A percentile compares a stretch with the other conserved stretches of the same genome.
Conservation (phyloP, 2,888 invertebrate genomes). For the Leucania comma region DNA sequence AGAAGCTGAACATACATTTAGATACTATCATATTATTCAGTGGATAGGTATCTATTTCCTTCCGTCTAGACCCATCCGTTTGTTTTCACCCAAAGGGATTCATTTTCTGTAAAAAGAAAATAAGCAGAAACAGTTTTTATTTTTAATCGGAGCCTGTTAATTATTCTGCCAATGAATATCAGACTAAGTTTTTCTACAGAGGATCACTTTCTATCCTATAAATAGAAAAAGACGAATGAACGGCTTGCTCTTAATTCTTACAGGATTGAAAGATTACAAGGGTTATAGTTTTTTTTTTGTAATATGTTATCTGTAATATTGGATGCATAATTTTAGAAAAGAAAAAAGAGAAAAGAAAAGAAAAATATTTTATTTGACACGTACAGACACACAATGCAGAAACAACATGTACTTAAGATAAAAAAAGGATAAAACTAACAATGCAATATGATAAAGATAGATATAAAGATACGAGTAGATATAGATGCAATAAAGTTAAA, state of each 20-base stretch:
- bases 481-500: too few species aligned
- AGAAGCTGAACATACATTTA: background rate
- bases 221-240: constrained; percentile 16
- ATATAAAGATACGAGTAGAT: too few species aligned
- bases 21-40: background rate
- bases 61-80: constrained; percentile 36
- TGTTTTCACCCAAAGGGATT: constrained; percentile 27
- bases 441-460: too few species aligned
- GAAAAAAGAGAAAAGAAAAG: too few species aligned
- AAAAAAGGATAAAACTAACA: too few species aligned
- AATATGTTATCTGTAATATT: background rate
- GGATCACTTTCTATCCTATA: constrained; percentile 2
- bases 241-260: background rate
- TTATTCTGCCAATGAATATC: constrained; percentile 23
- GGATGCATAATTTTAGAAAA: too few species aligned
- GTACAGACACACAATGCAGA: too few species aligned
- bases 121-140: constrained; percentile 2
- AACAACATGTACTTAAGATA: too few species aligned
- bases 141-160: constrained; percentile 33
- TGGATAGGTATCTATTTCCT: constrained; percentile 8
- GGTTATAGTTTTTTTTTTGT: background rate
- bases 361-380: too few species aligned
- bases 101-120: constrained; percentile 13
- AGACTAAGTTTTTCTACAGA: constrained; percentile 17
- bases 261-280: background rate